phyloP scores from a whole-genome alignment of 2,888 invertebrate genomes.

The Mellilla xanthometata region DNA sequence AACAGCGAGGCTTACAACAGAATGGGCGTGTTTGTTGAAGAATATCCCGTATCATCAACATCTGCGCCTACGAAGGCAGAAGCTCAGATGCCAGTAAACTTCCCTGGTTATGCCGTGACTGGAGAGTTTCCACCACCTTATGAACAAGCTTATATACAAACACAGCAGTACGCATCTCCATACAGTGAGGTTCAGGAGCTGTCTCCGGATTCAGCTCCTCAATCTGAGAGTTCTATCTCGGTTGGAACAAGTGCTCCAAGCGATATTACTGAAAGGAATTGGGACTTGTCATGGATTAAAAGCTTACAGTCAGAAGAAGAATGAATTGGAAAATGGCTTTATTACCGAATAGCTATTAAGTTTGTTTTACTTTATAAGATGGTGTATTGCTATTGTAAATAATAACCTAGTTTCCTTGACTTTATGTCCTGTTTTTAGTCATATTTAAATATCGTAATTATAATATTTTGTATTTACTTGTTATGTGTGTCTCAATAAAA shows the following conservation, averaged over 20 bases:
- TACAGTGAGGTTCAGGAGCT: conserved; percentile 34
- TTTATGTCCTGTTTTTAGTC: too few species aligned
- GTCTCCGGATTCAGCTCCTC: conserved; percentile 25
- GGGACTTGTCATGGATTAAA: conserved; percentile 62
- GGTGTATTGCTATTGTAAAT: too few species aligned
- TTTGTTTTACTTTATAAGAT: too few species aligned
- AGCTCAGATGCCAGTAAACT: conserved; percentile 25
- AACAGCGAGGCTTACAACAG: conserved; percentile 36
- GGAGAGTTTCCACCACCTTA: conserved; percentile 35
- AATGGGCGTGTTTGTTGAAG: conserved; percentile 40
- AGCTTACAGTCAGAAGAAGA: conserved; percentile 51
- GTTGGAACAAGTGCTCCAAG: conserved; percentile 23
- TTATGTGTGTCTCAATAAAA: too few species aligned
- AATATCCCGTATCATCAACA: conserved; percentile 38
- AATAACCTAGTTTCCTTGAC: too few species aligned
- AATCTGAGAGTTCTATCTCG: conserved; percentile 25
- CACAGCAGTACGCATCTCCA: conserved; percentile 35
- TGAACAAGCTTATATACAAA: conserved; percentile 36
- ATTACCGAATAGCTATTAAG: too few species aligned
- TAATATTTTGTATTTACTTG: too few species aligned
- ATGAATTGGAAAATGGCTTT: conserved; percentile 12
- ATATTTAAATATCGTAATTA: too few species aligned
- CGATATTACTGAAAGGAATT: conserved; percentile 39
- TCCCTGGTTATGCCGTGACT: conserved; percentile 34
- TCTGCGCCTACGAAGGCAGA: conserved; percentile 23